Evolutionary conservation across 2,888 invertebrate species (phyloP).

Genomic region (Drosophila greeni): DNA sequence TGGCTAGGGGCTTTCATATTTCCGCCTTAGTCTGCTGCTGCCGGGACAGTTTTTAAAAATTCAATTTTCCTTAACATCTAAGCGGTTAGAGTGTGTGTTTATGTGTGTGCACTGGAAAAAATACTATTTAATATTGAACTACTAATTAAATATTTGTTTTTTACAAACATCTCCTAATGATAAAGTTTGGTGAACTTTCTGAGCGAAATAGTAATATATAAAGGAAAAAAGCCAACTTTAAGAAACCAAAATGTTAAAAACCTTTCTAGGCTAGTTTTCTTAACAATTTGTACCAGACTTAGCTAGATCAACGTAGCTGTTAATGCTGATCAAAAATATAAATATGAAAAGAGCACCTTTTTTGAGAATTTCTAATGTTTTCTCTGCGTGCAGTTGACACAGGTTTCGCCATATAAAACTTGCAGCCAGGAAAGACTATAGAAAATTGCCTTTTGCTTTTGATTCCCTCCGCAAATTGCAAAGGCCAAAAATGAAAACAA

Average conservation of each 20-base stretch:
- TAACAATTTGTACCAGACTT: too few species aligned
- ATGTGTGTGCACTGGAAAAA: constrained; percentile 18
- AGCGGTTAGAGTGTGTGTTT: constrained; percentile 40
- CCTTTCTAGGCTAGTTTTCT: too few species aligned
- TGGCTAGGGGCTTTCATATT: constrained; percentile 57
- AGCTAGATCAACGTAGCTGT: too few species aligned
- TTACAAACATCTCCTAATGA: neutral
- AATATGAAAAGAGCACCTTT: too few species aligned
- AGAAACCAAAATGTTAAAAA: too few species aligned
- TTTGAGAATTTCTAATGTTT: too few species aligned
- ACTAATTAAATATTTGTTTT: neutral
- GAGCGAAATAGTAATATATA: neutral
- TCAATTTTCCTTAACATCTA: constrained; percentile 69
- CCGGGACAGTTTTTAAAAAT: constrained; percentile 73
- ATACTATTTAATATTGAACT: neutral
- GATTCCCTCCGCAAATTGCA: constrained; percentile 16
- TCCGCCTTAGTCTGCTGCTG: constrained; percentile 58
- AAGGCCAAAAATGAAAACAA: constrained; percentile 35
- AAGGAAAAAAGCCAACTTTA: too few species aligned
- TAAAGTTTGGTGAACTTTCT: neutral
- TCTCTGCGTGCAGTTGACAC: neutral
- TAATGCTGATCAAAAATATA: too few species aligned
- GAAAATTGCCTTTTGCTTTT: constrained; percentile 61
- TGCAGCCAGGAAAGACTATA: constrained; percentile 46
- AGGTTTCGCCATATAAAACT: constrained; percentile 45